Evolutionary conservation across 2,888 invertebrate species (phyloP).

Genomic region (Lasius platythorax): DNA sequence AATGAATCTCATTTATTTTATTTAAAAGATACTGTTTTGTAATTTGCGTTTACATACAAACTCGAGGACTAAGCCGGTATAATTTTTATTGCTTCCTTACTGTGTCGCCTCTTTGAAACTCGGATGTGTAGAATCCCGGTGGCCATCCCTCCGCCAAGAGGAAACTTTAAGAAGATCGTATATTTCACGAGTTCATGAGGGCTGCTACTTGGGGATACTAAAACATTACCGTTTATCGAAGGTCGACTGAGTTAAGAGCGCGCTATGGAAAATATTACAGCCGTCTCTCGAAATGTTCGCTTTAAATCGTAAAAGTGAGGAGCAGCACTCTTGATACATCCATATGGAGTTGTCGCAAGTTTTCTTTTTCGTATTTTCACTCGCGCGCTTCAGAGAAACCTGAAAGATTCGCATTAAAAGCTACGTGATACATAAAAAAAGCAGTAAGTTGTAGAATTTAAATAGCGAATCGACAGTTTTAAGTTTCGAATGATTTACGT

Average conservation of each 20-base stretch:
- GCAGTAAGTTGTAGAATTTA: neutral
- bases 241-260: slow-evolving; percentile 43
- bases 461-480: neutral
- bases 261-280: slow-evolving; percentile 47
- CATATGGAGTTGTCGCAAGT: neutral
- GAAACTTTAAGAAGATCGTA: slow-evolving; percentile 51
- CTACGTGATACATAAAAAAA: slow-evolving; percentile 3
- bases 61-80: neutral
- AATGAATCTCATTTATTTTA: slow-evolving; percentile 28
- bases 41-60: slow-evolving; percentile 9
- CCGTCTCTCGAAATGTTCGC: neutral
- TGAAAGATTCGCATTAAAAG: neutral
- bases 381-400: neutral
- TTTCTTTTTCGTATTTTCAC: neutral
- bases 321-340: neutral
- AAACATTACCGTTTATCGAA: slow-evolving; percentile 59
- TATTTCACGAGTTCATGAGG: slow-evolving; percentile 48
- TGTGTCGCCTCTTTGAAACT: slow-evolving; percentile 34
- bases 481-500: neutral
- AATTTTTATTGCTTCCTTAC: slow-evolving; percentile 49
- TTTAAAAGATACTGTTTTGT: slow-evolving; percentile 2
- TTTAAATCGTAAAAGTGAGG: slow-evolving; percentile 11
- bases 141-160: neutral
- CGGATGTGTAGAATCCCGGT: neutral
- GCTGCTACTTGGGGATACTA: slow-evolving; percentile 30